Conservation (phyloP, 2,113 vertebrate species). For the Chelonoidis abingdonii region DNA sequence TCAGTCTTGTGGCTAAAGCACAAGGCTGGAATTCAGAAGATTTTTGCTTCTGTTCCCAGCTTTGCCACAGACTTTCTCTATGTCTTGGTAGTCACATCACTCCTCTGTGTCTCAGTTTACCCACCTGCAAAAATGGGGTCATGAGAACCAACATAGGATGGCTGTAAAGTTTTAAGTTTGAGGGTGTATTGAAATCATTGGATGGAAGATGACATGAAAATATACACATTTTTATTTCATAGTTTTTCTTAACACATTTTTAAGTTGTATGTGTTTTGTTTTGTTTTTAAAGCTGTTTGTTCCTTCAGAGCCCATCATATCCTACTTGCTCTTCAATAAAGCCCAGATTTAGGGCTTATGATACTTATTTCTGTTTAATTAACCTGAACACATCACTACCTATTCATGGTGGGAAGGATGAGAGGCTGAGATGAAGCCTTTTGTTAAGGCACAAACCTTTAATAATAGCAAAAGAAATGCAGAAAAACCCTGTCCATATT, state of each 20-base stretch:
- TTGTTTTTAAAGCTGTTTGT: not conserved
- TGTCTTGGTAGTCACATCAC: not conserved
- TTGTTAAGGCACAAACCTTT: not conserved
- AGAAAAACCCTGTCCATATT: not conserved
- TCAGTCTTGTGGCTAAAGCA: not conserved
- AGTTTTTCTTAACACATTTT: not conserved
- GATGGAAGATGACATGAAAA: not conserved
- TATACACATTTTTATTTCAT: not conserved
- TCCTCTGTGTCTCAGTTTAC: not conserved
- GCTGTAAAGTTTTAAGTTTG: not conserved
- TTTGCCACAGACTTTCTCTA: not conserved
- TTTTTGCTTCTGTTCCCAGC: not conserved
- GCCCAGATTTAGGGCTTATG: not conserved
- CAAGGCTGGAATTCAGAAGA: not conserved
- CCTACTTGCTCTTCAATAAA: not conserved
- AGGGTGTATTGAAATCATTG: not conserved
- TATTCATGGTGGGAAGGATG: slow-evolving; percentile 1
- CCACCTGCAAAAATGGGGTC: not conserved
- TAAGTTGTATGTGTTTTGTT: not conserved
- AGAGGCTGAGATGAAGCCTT: not conserved
- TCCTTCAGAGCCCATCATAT: not conserved
- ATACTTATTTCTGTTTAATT: slow-evolving; percentile 15
- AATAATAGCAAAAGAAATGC: not conserved
- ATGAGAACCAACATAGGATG: not conserved
- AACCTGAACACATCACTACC: not conserved